A percentile compares a stretch with the other conserved stretches of the same genome.
Evolutionary conservation across 1,140 invertebrate species (phyloP).

Genomic region (Brachionus plicatilis): DNA sequence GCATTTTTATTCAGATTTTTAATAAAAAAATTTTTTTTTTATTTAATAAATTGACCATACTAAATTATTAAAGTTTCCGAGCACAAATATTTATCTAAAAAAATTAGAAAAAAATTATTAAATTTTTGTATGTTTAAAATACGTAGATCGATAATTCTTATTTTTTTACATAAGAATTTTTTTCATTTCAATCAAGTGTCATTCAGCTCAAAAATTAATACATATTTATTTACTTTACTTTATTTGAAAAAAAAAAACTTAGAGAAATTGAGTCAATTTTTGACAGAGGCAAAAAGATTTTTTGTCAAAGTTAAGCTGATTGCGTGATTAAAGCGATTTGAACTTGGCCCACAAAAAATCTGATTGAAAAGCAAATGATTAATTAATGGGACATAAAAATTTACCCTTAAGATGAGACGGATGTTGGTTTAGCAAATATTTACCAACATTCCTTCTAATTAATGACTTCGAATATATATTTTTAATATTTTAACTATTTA

Average conservation of each 20-base stretch:
- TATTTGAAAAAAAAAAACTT: background rate
- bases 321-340: background rate
- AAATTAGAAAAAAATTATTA: background rate
- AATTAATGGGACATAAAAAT: background rate
- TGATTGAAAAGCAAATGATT: background rate
- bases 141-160: background rate
- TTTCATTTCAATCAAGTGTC: background rate
- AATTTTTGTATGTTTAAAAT: background rate
- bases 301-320: background rate
- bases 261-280: background rate
- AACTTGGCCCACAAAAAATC: background rate
- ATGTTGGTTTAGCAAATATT: conserved; percentile 24
- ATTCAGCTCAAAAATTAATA: no score
- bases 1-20: background rate
- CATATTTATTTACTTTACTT: background rate
- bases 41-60: background rate
- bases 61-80: background rate
- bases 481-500: background rate
- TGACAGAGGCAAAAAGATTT: background rate
- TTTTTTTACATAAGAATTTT: no score
- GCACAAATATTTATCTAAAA: background rate
- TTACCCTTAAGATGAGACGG: conserved; percentile 11
- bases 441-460: conserved; percentile 24
- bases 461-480: conserved; percentile 17
- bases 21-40: background rate